Percentiles rank a stretch among this genome's conserved stretches.
Conservation (phyloP, 2,113 vertebrate species). For the Piprites chloris region DNA sequence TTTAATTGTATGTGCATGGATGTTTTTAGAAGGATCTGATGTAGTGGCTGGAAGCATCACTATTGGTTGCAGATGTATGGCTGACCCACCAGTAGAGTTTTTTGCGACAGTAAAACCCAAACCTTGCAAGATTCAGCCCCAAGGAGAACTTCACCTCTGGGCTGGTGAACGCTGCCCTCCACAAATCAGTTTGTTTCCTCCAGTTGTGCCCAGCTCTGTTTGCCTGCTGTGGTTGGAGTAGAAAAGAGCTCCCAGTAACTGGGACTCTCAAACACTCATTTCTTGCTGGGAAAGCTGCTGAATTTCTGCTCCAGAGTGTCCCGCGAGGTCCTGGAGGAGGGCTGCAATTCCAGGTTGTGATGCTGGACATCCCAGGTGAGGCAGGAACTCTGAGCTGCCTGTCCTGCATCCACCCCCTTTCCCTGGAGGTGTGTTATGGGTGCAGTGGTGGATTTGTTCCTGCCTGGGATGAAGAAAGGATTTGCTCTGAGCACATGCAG, state of each 20-base stretch:
- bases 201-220: background rate
- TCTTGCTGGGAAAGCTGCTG: background rate
- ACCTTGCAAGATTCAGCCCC: background rate
- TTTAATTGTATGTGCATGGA: rapidly evolving
- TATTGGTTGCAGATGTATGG: background rate
- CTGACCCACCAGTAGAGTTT: background rate
- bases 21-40: background rate
- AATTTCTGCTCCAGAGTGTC: background rate
- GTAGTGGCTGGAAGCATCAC: background rate
- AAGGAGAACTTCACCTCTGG: background rate
- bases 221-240: background rate
- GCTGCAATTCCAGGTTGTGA: background rate
- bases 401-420: background rate
- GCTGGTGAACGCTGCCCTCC: background rate
- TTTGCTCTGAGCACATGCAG: rapidly evolving
- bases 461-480: background rate
- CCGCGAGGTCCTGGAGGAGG: background rate
- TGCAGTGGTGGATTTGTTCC: background rate
- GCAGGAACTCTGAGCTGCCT: background rate
- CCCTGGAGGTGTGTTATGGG: rapidly evolving
- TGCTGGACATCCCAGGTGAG: background rate
- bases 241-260: background rate
- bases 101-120: background rate
- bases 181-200: background rate
- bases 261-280: background rate